A percentile compares a stretch with the other conserved stretches of the same genome.
phyloP scores from a whole-genome alignment of 1,140 invertebrate species.

The Forficula auricularia region DNA sequence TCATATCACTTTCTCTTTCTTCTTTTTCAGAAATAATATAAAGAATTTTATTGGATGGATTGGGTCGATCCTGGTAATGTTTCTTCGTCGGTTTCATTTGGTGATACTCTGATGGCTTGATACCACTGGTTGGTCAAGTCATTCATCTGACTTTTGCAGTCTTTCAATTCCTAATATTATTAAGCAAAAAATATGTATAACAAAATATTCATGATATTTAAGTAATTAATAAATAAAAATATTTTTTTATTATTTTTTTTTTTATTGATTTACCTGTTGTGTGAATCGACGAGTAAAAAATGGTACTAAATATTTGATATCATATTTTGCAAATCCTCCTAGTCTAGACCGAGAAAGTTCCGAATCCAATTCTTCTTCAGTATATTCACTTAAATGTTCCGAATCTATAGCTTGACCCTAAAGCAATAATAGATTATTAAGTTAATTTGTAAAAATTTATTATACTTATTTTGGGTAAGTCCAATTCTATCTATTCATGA shows the following conservation, averaged over 20 bases:
- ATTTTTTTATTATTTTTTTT: not conserved
- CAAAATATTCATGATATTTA: not conserved
- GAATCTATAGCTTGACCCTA: slow-evolving; percentile 88
- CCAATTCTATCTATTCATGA: too few species aligned
- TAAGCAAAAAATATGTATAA: not conserved
- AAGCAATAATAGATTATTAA: too few species aligned
- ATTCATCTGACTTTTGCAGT: slow-evolving; percentile 90
- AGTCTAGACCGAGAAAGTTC: slow-evolving; percentile 45
- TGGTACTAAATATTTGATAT: slow-evolving; percentile 85
- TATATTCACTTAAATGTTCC: slow-evolving; percentile 86
- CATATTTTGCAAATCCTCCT: slow-evolving; percentile 72
- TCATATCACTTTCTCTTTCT: too few species aligned
- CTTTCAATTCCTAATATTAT: slow-evolving; percentile 61
- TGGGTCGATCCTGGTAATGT: not conserved
- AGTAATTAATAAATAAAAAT: slow-evolving; percentile 6
- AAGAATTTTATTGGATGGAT: too few species aligned
- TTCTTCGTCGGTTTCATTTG: slow-evolving; percentile 49
- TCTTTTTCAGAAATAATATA: too few species aligned
- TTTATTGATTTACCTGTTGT: slow-evolving; percentile 43
- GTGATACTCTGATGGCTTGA: slow-evolving; percentile 73
- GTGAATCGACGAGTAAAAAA: slow-evolving; percentile 90
- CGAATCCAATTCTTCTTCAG: slow-evolving; percentile 83
- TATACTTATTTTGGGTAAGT: too few species aligned
- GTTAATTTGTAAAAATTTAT: slow-evolving; percentile 11
- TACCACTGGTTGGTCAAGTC: slow-evolving; percentile 93